These are phyloP conservation scores for Drosophila limbata DNA, from an alignment of 2,888 invertebrate genomes.

Conservation along the genomic window DNA sequence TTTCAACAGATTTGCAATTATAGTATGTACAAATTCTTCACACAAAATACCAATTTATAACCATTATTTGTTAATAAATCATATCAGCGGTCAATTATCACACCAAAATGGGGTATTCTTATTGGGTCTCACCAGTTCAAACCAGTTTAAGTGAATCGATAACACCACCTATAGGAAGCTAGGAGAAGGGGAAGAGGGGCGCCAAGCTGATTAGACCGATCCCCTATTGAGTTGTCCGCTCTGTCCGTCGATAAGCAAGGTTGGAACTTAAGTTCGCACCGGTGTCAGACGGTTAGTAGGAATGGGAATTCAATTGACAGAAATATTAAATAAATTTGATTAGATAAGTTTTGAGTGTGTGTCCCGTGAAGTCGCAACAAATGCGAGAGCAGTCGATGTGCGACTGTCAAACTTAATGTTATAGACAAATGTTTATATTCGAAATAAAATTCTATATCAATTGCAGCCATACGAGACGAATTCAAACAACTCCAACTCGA, in stretches of 20 bases:
- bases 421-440: not conserved
- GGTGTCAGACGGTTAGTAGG: constrained; percentile 38
- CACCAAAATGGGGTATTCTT: not conserved
- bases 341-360: constrained; percentile 55
- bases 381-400: not conserved
- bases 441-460: constrained; percentile 39
- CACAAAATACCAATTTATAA: not conserved
- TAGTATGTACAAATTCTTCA: not conserved
- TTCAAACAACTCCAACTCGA: constrained; percentile 77
- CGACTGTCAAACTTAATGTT: not conserved
- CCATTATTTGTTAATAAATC: constrained; percentile 7
- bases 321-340: constrained; percentile 67
- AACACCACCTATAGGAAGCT: constrained; percentile 8
- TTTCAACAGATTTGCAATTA: not conserved
- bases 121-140: constrained; percentile 2
- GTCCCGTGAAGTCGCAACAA: not conserved
- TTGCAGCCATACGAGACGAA: constrained; percentile 88
- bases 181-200: not conserved
- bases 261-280: constrained; percentile 34
- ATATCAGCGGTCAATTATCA: constrained; percentile 10
- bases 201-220: constrained; percentile 34
- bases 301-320: constrained; percentile 69
- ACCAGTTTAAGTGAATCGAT: constrained; percentile 14
- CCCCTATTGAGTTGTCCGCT: not conserved
- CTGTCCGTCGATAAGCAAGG: constrained; percentile 29